Evolutionary conservation across 2,888 invertebrate genomes (phyloP).

Genomic region (Rhagium mordax): DNA sequence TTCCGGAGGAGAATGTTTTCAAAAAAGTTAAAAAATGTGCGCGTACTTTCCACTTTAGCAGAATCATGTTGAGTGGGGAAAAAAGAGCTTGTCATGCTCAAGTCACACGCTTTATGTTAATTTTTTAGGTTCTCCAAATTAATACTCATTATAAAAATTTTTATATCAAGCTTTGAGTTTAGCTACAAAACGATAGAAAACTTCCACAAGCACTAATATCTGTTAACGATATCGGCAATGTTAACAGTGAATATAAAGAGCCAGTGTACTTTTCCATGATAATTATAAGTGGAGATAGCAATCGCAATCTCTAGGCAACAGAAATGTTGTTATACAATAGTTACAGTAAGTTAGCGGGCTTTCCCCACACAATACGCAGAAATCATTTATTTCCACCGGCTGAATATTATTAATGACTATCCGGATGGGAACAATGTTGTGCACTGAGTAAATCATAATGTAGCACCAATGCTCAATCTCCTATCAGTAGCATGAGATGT

Average conservation of each 20-base stretch:
- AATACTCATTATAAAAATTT: too few relatives aligned
- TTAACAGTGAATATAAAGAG: too few relatives aligned
- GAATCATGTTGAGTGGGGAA: too few relatives aligned
- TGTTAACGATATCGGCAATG: too few relatives aligned
- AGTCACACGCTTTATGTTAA: too few relatives aligned
- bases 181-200: too few relatives aligned
- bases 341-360: conserved; percentile 6
- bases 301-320: background rate
- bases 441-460: conserved; percentile 62
- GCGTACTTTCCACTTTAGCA: background rate
- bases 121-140: too few relatives aligned
- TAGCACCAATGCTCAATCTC: conserved; percentile 59
- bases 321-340: background rate
- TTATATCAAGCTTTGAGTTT: too few relatives aligned
- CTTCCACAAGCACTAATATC: too few relatives aligned
- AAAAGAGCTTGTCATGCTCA: too few relatives aligned
- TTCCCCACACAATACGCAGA: conserved; percentile 15
- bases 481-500: conserved; percentile 65
- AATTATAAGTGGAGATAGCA: background rate
- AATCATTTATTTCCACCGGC: conserved; percentile 36
- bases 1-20: conserved; percentile 5
- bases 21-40: background rate
- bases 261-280: too few relatives aligned
- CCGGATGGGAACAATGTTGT: conserved; percentile 59
- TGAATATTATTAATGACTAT: conserved; percentile 56